Evolutionary conservation across 2,888 invertebrate genomes (phyloP).

Genomic region (Chrysomela aeneicollis): DNA sequence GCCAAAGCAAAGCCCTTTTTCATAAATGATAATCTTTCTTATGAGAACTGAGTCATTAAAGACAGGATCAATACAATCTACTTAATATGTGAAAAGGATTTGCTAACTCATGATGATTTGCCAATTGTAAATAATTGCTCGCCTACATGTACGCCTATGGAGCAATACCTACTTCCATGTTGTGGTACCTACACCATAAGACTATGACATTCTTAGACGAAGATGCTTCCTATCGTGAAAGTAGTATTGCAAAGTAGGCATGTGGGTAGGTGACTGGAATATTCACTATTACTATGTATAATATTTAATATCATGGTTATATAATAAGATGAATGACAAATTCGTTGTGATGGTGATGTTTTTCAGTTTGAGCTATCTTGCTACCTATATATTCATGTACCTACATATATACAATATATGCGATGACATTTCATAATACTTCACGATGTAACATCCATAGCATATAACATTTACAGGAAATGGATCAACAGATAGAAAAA

Average conservation of each 20-base stretch:
- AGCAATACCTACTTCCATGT: not conserved
- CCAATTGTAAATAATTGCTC: not conserved
- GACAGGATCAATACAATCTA: too few species aligned
- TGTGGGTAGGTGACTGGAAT: constrained; percentile 42
- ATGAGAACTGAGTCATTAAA: too few species aligned
- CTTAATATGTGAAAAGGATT: too few species aligned
- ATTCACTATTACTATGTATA: not conserved
- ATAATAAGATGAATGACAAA: not conserved
- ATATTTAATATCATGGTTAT: constrained; percentile 21
- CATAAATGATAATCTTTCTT: too few species aligned
- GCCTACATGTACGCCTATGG: not conserved
- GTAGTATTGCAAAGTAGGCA: constrained; percentile 54
- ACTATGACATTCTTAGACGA: constrained; percentile 51
- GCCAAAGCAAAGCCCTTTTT: too few species aligned
- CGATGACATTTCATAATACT: not conserved
- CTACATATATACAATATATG: not conserved
- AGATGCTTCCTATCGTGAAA: constrained; percentile 57
- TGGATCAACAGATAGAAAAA: too few species aligned
- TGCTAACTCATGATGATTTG: too few species aligned
- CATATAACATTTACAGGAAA: too few species aligned
- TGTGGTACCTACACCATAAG: not conserved
- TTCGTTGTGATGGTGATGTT: not conserved
- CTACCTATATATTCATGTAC: not conserved
- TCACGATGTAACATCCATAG: not conserved
- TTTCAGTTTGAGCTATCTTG: not conserved